These are phyloP conservation scores for Agrotis segetum DNA, from an alignment of 2,888 invertebrate species.

Conservation along the genomic window DNA sequence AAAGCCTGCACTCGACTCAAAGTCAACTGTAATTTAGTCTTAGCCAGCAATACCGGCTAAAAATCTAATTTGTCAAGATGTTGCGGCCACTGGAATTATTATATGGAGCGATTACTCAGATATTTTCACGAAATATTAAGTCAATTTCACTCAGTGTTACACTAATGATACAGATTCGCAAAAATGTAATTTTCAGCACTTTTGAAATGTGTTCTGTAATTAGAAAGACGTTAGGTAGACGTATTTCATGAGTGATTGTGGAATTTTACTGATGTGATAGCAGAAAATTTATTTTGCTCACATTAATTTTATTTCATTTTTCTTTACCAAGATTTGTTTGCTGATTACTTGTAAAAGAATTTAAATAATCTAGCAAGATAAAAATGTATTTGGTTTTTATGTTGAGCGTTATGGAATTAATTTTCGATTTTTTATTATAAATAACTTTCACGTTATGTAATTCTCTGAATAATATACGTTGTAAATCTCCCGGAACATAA, in stretches of 20 bases:
- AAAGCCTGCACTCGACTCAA: slow-evolving; percentile 90
- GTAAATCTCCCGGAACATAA: slow-evolving; percentile 59
- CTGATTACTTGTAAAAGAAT: slow-evolving; percentile 6
- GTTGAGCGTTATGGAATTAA: not conserved
- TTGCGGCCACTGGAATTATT: slow-evolving; percentile 71
- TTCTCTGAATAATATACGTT: slow-evolving; percentile 57
- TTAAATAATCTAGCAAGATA: not conserved
- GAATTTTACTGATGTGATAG: slow-evolving; percentile 49
- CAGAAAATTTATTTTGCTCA: slow-evolving; percentile 40
- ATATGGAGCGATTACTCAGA: slow-evolving; percentile 60
- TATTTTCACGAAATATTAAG: slow-evolving; percentile 62
- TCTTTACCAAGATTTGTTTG: not conserved
- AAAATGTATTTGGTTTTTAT: not conserved
- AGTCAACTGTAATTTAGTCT: slow-evolving; percentile 90
- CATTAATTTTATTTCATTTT: slow-evolving; percentile 31
- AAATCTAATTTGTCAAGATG: slow-evolving; percentile 90
- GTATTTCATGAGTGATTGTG: slow-evolving; percentile 56
- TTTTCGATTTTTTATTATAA: not conserved
- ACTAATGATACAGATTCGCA: slow-evolving; percentile 62
- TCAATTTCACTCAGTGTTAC: slow-evolving; percentile 61
- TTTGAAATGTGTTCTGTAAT: slow-evolving; percentile 58
- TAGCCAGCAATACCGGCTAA: slow-evolving; percentile 87
- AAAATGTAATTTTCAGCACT: slow-evolving; percentile 61
- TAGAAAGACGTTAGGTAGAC: slow-evolving; percentile 59
- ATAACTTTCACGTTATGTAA: slow-evolving; percentile 25